Evolutionary conservation across 2,797 vertebrate genomes (phyloP), one percentile per base, ranked within the genome.

Genomic region (Gymnoscopelus microlampas): DNA sequence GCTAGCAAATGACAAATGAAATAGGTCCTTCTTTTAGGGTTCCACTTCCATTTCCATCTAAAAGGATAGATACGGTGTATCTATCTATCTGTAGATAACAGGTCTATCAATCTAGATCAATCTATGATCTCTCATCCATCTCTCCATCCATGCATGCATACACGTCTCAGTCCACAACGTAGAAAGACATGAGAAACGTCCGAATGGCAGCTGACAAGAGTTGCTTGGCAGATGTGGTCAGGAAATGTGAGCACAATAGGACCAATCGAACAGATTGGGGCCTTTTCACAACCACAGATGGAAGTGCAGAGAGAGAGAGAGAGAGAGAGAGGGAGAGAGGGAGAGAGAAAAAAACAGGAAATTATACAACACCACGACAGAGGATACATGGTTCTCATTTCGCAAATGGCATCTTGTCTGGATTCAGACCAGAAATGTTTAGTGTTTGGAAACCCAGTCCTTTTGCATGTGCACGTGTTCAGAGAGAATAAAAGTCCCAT

Each of bases 211-310:
- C 86, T 90, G 87, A 87, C 81, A 80, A 78, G 82, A 39, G 79
- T 82, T 72, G 68, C 77, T 87, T 90, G 88, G 88, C 91, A 91
- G 89, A 92, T 90, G 88, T 87, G 85, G 85, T 80, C 85, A 86
- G 89, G 85, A 89, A 92, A 86, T 78, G 69, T 53, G 58, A 74
- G 77, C 81, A 90, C 82, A 90, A 83, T 84, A 61, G 70, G 54
- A 72, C 82, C 82, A 84, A 89, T 89, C 80, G 68, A 91, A 76
- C 80, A 82, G 84, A 83, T 65, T 78, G 74, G 61, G 66, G 71
- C 15, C 79, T 77, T 88, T 93, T 87, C 80, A 89, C 51, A 65
- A 71, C 60, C 80, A 60, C 89, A 92, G 90, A 91, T 91, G 89
- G 88, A 88, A 73, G 55, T 62, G 73, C 75, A 73, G 77, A 80